Conservation (phyloP, 2,888 invertebrate species). For the Silvanus unidentatus region DNA sequence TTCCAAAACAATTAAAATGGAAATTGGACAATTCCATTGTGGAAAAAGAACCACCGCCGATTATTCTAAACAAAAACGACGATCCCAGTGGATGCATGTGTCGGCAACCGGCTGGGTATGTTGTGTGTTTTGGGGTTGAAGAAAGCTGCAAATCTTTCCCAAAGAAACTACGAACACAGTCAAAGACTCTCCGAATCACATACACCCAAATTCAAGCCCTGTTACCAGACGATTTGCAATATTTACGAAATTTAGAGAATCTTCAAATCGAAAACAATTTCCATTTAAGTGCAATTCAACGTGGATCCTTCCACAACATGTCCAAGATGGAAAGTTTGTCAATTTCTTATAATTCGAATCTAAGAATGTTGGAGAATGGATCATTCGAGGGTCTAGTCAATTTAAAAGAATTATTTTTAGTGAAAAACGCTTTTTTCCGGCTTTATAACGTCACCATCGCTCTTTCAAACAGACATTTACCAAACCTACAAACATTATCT, state of each 20-base stretch:
- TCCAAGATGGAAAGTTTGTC: slow-evolving; percentile 49
- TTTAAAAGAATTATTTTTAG: slow-evolving; percentile 49
- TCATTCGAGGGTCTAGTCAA: slow-evolving; percentile 51
- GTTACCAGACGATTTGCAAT: slow-evolving; percentile 47
- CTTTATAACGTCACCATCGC: slow-evolving; percentile 47
- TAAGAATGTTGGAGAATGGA: slow-evolving; percentile 45
- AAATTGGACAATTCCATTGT: no score
- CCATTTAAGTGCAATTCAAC: slow-evolving; percentile 47
- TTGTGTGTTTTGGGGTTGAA: slow-evolving; percentile 53
- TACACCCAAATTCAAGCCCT: slow-evolving; percentile 49
- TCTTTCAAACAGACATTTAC: slow-evolving; percentile 44
- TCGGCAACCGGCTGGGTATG: slow-evolving; percentile 40
- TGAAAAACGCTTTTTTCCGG: slow-evolving; percentile 52
- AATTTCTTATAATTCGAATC: slow-evolving; percentile 51
- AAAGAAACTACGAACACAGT: slow-evolving; percentile 44
- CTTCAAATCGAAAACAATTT: slow-evolving; percentile 54
- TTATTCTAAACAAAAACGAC: neutral
- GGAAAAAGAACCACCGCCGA: no score
- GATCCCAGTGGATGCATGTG: slow-evolving; percentile 48
- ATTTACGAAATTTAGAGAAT: slow-evolving; percentile 42
- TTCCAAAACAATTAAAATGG: no score
- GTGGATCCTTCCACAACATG: slow-evolving; percentile 47
- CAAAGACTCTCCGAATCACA: slow-evolving; percentile 47
- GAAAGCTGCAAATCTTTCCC: slow-evolving; percentile 50
- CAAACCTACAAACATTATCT: slow-evolving; percentile 47